A percentile compares a stretch with the other conserved stretches of the same genome.
Evolutionary conservation across 2,797 vertebrate species (phyloP).

Genomic region (Mormyrus proboscirostris): DNA sequence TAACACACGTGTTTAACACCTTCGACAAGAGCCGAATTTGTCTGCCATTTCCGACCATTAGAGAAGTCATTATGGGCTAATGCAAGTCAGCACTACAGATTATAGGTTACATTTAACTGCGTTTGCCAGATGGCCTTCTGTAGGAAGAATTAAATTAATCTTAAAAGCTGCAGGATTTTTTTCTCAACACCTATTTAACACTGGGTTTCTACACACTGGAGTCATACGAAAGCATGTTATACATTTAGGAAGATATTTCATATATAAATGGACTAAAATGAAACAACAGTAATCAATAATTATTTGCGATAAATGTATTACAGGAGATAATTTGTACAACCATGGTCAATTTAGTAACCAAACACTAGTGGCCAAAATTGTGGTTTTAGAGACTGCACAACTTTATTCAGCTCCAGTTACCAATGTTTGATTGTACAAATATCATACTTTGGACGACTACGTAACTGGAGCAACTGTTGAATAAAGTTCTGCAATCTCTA

Average conservation of each 20-base stretch:
- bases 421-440: background rate
- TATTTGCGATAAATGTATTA: background rate
- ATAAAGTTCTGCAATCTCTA: background rate
- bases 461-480: background rate
- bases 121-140: background rate
- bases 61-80: slow-evolving; percentile 52
- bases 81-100: slow-evolving; percentile 45
- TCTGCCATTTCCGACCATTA: slow-evolving; percentile 51
- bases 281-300: background rate
- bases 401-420: background rate
- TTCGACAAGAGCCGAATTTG: slow-evolving; percentile 26
- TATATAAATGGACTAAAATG: background rate
- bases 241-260: background rate
- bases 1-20: slow-evolving; percentile 20
- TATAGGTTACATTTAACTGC: slow-evolving; percentile 15
- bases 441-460: background rate
- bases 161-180: background rate
- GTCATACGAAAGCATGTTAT: background rate
- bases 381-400: background rate
- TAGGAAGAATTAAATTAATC: background rate
- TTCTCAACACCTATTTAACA: background rate
- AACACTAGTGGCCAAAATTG: background rate
- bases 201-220: background rate
- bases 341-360: background rate
- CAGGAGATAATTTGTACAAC: background rate